Evolutionary conservation across 2,113 vertebrate genomes (phyloP).

Genomic region (Xyliphius kryptos): DNA sequence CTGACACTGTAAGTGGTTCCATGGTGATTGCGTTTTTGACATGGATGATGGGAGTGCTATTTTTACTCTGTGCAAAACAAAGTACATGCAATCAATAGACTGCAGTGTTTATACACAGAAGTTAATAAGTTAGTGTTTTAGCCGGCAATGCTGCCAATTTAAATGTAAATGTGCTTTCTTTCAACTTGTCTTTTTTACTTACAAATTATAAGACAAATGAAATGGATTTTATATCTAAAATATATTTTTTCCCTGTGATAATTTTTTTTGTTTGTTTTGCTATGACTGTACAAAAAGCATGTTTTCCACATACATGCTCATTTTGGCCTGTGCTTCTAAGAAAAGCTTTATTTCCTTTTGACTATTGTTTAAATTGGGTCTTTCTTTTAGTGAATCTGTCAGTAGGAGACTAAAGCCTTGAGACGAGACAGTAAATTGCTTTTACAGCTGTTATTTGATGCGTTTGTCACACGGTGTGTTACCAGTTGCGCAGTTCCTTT

Average conservation of each 20-base stretch:
- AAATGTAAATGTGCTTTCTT: not conserved
- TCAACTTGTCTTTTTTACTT: not conserved
- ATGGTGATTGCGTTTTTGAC: not conserved
- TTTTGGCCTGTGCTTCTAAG: too few species aligned
- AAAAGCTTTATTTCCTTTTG: too few species aligned
- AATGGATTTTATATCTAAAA: too few species aligned
- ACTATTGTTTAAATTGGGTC: too few species aligned
- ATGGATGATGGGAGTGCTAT: not conserved
- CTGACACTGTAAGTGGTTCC: not conserved
- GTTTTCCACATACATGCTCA: too few species aligned
- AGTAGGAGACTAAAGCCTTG: not conserved
- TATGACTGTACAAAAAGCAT: too few species aligned
- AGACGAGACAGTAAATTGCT: not conserved
- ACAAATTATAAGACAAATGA: not conserved
- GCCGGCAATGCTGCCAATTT: not conserved
- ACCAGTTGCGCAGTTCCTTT: not conserved
- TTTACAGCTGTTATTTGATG: slow-evolving; percentile 7
- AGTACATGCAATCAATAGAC: slow-evolving; percentile 8
- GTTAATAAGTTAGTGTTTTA: slow-evolving; percentile 13
- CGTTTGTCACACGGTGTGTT: slow-evolving; percentile 14
- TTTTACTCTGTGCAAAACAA: not conserved
- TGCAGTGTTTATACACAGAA: slow-evolving; percentile 23
- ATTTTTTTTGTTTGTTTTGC: too few species aligned
- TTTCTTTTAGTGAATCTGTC: slow-evolving; percentile 9
- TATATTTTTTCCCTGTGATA: too few species aligned